A percentile compares a stretch with the other conserved stretches of the same genome.
Evolutionary conservation across 1,140 invertebrate species (phyloP).

Genomic region (Drosophila prosaltans): DNA sequence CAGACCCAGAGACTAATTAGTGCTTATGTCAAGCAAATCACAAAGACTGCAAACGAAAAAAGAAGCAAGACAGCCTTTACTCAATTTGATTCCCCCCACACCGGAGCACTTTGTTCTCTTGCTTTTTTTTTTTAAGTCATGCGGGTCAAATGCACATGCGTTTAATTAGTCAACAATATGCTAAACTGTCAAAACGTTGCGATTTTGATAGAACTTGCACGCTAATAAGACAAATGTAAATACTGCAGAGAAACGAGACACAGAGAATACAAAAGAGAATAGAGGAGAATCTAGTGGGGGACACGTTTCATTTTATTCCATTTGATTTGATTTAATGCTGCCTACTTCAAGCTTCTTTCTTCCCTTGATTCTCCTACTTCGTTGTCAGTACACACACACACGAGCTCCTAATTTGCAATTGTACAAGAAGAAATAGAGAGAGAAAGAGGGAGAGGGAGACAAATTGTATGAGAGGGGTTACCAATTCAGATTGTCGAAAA

Average conservation of each 20-base stretch:
- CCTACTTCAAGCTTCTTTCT: neutral
- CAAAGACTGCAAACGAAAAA: neutral
- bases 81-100: neutral
- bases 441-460: neutral
- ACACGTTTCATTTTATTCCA: conserved; percentile 44
- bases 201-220: conserved; percentile 5
- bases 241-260: conserved; percentile 5
- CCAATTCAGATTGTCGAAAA: conserved; percentile 44
- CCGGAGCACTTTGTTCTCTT: conserved; percentile 4
- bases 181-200: conserved; percentile 38
- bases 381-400: conserved; percentile 27
- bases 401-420: conserved; percentile 46
- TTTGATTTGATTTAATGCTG: conserved; percentile 61
- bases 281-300: conserved; percentile 20
- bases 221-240: neutral
- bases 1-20: conserved; percentile 67
- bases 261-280: neutral
- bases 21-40: conserved; percentile 19
- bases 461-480: neutral
- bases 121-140: neutral
- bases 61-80: neutral
- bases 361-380: conserved; percentile 35
- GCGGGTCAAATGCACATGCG: conserved; percentile 56
- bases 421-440: conserved; percentile 17
- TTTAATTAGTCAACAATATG: conserved; percentile 68